Base-by-base conservation (phyloP, 1,140 invertebrate species). In the Eulimnadia texana region DNA sequence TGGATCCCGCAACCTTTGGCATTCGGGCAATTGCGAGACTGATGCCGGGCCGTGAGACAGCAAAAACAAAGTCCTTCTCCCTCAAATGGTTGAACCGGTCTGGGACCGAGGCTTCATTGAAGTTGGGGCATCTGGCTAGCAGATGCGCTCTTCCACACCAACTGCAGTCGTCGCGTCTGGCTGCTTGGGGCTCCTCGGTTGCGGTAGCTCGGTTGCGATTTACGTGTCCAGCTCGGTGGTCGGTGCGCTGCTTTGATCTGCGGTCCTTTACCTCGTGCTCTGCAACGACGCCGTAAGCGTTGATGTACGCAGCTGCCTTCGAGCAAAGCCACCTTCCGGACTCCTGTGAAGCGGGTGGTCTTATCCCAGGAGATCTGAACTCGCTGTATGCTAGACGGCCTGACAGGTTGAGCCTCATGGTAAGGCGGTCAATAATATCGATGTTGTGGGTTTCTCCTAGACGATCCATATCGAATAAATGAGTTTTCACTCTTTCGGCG, bases 321-420 rank as follows among this genome's bases (percentile, higher is more conserved):
- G 52, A 11, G 19, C 52, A 53, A 11, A 53, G 24, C 52, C 52
- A 53, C 24, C 52, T 10, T 25, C 52, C 52, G 52, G 19, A 53
- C 11, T 53, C 24, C 11, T 60, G 24, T 13, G 10, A 20, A 53
- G 52, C 13, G 11, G 52, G 1, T 19, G 24, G 20, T 53, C 11
- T 10, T 20, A 11, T 53, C 19, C 20, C 10, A 25, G 11, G 10
- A 19, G 10, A 23, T 16, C 50, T 50, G 3, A 23, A 28, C 9
- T 51, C 28, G 28, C 50, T 60, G 29, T 42, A 60, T 1, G 58
- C 58, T 3, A 51, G 47, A 3, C 58, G 58, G 47, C 50, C 58
- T 2, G 13, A 2, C 3, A 60, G 11, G 3, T 22, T n/a, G 3
- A 60, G 50, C 16, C 27, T n/a, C 2, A 22, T 20, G 58, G 27